Evolutionary conservation across 2,797 vertebrate genomes (phyloP), one percentile per base, ranked within the genome.

Genomic region (Tragopan temminckii): DNA sequence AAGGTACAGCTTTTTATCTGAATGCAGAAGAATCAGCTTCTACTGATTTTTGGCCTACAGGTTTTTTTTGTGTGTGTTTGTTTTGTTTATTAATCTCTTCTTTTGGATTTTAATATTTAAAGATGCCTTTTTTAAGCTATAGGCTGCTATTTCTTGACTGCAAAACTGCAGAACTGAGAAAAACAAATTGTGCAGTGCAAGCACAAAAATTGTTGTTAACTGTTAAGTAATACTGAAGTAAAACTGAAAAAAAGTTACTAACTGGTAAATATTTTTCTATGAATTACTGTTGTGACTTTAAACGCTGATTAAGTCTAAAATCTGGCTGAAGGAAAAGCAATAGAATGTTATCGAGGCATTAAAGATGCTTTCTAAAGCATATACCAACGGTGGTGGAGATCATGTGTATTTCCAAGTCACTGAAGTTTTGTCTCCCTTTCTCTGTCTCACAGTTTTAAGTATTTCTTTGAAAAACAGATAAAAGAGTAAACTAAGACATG

Each of bases 81-180:
- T 23, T 46, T 23, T 46, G 11, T 21, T 53, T n/a, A n/a, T 7
- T 33, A 42, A 71, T 17, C 0, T 16, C 18, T 11, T 10, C 0
- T 61, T 86, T 62, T 38, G 18, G 53, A 67, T 76, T 86, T 74
- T 61, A 55, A 36, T 50, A 80, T 58, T 70, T 38, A 33, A 45
- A 40, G 16, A 77, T 33, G 58, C 13, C 3, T 42, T 64, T 68
- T 64, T 55, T 40, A 77, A 90, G 15, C 80, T 42, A 82, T 74
- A 62, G 9, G 6, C 16, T 79, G 18, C 7, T 70, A 5, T 71
- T 91, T 85, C n/a, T 88, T 67, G 9, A 35, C 62, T 63, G 14
- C 29, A 77, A 81, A 86, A 75, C 14, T 48, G 6, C 19, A 64
- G 45, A 63, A 70, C 29, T 57, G 21, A 74, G 77, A 84, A 75